Conservation (phyloP, 2,113 vertebrate species). For the Nannospalax galili region DNA sequence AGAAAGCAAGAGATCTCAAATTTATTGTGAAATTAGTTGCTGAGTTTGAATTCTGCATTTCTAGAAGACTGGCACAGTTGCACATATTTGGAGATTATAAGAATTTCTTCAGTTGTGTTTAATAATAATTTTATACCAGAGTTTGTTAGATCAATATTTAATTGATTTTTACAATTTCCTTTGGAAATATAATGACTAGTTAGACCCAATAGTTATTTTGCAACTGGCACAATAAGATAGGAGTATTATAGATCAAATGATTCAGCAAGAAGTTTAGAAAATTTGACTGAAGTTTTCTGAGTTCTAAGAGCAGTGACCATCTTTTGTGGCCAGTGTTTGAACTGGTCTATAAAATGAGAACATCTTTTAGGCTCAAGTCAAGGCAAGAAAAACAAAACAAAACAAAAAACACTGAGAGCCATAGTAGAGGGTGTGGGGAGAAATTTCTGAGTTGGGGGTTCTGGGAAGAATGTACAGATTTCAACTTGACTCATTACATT, state of each 20-base stretch:
- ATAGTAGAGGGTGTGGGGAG: not conserved
- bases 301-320: not conserved
- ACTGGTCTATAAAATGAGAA: not conserved
- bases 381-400: not conserved
- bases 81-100: not conserved
- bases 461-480: not conserved
- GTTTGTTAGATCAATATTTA: not conserved
- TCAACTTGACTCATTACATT: not conserved
- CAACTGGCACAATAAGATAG: not conserved
- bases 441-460: not conserved
- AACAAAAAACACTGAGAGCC: not conserved
- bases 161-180: not conserved
- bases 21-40: not conserved
- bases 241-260: not conserved
- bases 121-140: not conserved
- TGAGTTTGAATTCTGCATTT: not conserved
- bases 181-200: not conserved
- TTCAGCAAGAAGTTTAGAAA: not conserved
- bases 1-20: not conserved
- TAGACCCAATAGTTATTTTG: conserved; percentile 1
- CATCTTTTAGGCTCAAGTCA: not conserved
- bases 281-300: not conserved
- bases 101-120: not conserved
- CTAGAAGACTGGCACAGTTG: not conserved
- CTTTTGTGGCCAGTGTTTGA: not conserved